These are phyloP conservation scores for Ochropacha duplaris DNA, from an alignment of 2,888 invertebrate species.

Conservation along the genomic window DNA sequence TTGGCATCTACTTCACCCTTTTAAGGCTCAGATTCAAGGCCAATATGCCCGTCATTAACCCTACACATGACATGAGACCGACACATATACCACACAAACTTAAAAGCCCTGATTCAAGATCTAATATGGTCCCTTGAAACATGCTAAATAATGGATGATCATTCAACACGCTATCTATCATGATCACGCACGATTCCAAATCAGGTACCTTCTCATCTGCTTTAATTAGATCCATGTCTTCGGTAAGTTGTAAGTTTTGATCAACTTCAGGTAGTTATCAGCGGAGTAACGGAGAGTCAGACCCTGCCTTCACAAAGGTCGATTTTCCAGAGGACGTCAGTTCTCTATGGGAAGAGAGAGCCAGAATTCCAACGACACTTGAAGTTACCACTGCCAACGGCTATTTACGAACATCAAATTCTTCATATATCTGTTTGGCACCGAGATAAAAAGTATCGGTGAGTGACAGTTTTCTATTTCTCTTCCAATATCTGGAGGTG, in stretches of 20 bases:
- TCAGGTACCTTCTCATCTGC: too few species aligned
- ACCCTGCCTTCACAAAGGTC: constrained; percentile 74
- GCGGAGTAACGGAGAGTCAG: constrained; percentile 69
- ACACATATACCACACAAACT: too few species aligned
- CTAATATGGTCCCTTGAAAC: too few species aligned
- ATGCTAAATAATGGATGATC: too few species aligned
- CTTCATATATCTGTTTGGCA: constrained; percentile 94
- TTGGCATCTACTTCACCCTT: too few species aligned
- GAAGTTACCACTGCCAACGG: constrained; percentile 84
- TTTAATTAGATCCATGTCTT: neutral
- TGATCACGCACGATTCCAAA: too few species aligned
- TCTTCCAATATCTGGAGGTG: constrained; percentile 4
- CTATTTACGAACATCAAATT: constrained; percentile 81
- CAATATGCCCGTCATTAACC: too few species aligned
- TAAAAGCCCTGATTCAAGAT: too few species aligned
- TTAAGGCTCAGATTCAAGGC: too few species aligned
- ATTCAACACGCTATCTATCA: too few species aligned
- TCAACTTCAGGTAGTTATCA: constrained; percentile 82
- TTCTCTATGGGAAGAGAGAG: constrained; percentile 89
- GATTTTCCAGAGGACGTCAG: constrained; percentile 90
- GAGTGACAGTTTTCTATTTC: constrained; percentile 21
- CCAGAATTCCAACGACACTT: constrained; percentile 92
- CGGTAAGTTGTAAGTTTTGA: constrained; percentile 2
- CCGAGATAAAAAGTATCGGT: constrained; percentile 92
- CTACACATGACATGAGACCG: too few species aligned